Percentiles rank a stretch among this genome's conserved stretches.
phyloP scores from a whole-genome alignment of 2,888 invertebrate genomes.

The Cancer borealis region DNA sequence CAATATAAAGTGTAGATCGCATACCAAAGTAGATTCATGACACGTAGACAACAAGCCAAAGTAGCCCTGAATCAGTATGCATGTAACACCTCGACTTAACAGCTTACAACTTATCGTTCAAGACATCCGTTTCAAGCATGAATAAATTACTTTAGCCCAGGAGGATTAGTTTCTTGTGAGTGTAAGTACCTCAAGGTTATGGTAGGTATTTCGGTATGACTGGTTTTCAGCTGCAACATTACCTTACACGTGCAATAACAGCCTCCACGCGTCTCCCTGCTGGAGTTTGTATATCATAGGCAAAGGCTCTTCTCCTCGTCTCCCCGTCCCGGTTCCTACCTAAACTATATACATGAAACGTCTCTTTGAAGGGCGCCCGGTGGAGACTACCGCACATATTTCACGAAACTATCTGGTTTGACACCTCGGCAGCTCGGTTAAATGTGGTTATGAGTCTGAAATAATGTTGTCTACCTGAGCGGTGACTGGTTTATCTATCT shows the following conservation, averaged over 20 bases:
- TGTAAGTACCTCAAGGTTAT: background rate
- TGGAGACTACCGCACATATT: background rate
- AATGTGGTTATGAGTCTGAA: background rate
- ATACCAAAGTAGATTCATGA: background rate
- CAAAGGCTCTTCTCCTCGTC: background rate
- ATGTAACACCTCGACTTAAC: background rate
- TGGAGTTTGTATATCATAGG: background rate
- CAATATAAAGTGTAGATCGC: too few species aligned
- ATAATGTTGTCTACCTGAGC: background rate
- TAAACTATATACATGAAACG: background rate
- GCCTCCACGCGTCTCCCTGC: background rate
- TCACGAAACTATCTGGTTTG: constrained; percentile 31
- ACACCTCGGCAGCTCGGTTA: constrained; percentile 5
- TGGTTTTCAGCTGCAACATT: background rate
- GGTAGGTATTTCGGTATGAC: background rate
- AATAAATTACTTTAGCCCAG: background rate
- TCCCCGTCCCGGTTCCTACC: background rate
- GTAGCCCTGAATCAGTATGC: background rate
- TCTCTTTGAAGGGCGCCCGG: constrained; percentile 29
- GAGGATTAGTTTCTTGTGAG: background rate
- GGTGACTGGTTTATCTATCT: background rate
- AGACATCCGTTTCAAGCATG: background rate
- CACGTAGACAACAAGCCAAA: background rate
- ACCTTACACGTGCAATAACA: background rate
- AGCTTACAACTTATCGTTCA: background rate